Conservation (phyloP, 2,113 vertebrate species). For the Ctenodactylus gundi region DNA sequence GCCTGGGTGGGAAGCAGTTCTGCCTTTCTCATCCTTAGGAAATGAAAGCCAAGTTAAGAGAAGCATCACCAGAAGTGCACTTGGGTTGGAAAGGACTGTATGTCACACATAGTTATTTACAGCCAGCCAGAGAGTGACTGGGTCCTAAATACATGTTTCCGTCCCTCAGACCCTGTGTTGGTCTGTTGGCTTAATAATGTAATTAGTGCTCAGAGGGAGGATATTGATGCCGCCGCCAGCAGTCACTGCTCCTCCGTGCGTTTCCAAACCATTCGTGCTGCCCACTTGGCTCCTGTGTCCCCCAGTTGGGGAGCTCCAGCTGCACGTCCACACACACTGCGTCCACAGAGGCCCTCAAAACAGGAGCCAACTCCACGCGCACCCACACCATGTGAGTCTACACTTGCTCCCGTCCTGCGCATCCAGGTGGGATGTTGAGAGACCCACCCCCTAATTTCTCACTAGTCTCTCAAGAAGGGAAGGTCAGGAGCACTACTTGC, state of each 20-base stretch:
- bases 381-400: neutral
- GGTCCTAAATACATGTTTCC: conserved; percentile 80
- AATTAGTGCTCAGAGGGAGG: conserved; percentile 85
- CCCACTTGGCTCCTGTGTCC: conserved; percentile 59
- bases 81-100: conserved; percentile 60
- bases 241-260: conserved; percentile 78
- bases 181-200: conserved; percentile 85
- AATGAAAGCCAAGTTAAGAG: conserved; percentile 16
- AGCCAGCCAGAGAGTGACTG: conserved; percentile 70
- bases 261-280: conserved; percentile 65
- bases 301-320: neutral
- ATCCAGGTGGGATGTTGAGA: neutral
- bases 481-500: conserved; percentile 48
- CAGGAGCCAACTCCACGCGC: accelerated
- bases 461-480: conserved; percentile 40
- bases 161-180: conserved; percentile 80
- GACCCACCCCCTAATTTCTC: conserved; percentile 34
- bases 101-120: conserved; percentile 41
- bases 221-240: conserved; percentile 81
- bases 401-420: neutral
- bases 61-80: neutral
- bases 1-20: neutral
- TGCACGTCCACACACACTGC: neutral
- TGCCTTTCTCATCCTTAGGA: neutral
- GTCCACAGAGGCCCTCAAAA: neutral